Base-by-base conservation (phyloP, 2,113 vertebrate genomes). In the Antennarius striatus region DNA sequence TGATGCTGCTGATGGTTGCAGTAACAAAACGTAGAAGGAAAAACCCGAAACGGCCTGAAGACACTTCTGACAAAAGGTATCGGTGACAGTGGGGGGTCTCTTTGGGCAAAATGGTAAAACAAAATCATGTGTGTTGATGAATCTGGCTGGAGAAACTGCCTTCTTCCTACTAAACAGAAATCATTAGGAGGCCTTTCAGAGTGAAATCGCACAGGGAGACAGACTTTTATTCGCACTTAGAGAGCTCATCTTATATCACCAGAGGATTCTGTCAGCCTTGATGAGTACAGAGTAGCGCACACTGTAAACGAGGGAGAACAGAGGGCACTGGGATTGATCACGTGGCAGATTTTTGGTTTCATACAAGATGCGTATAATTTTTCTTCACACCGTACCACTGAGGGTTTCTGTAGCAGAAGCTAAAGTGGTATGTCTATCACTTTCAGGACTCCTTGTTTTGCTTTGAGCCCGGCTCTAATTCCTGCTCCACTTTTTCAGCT, bases 61-160 rank as follows among this genome's bases (percentile, higher is more conserved):
- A 84, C 80, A 78, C 69, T 64, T 79, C 81, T 81, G 76, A 88
- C 80, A 87, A 74, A 86, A 60, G 67, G 80, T 68, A 75, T 89
- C 81, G 77, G 67, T 81, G 83, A 78, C 74, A 81, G 76, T 77
- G 68, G 47, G 47, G 84, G 75, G 22, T 76, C 71, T 87, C 80
- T 84, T 73, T 71, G 84, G 79, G 74, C 80, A 75, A 79, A 80
- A 71, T 82, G 43, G 85, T 83, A 81, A 81, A 88, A 79, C 82
- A 84, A 82, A 82, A 65, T 76, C 46, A 63, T 81, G 67, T n/a
- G 62, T 63, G 79, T 52, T 22, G 70, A 77, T 64, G 65, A 74
- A 72, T 51, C 66, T 68, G 75, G 77, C 85, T 75, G 67, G 55
- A 80, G 81, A 64, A 63, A 55, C 50, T 22, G 76, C 55, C 60